Evolutionary conservation across 2,113 vertebrate genomes (phyloP).

Genomic region (Promerops cafer): DNA sequence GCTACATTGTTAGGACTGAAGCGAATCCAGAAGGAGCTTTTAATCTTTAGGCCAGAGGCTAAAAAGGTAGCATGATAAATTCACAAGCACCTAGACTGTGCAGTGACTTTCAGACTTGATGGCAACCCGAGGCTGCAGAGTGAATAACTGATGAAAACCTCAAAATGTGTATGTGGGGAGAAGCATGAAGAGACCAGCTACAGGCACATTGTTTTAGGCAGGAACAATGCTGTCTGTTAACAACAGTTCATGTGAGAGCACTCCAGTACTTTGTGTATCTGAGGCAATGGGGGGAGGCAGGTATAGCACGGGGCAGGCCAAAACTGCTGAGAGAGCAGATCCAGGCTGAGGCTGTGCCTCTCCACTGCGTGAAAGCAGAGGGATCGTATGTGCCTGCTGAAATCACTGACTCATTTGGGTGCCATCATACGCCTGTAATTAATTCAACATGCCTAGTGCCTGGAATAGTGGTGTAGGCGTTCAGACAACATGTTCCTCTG

Average conservation of each 20-base stretch:
- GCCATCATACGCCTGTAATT: neutral
- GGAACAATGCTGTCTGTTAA: neutral
- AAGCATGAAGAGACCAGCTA: neutral
- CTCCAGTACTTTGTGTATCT: neutral
- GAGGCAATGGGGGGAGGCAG: neutral
- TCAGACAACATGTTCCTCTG: slow-evolving; percentile 14
- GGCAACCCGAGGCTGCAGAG: neutral
- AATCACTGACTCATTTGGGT: slow-evolving; percentile 12
- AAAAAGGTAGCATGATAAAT: slow-evolving; percentile 2
- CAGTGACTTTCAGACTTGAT: neutral
- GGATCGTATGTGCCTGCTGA: neutral
- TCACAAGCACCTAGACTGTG: neutral
- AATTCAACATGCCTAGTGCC: slow-evolving; percentile 10
- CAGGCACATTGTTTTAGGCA: neutral
- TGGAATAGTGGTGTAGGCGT: neutral
- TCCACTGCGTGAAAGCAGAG: neutral
- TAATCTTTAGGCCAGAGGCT: slow-evolving; percentile 1
- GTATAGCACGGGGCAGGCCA: neutral
- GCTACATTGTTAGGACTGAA: neutral
- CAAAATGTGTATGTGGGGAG: neutral
- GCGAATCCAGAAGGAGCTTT: neutral
- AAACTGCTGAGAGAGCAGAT: neutral
- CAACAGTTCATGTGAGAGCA: neutral
- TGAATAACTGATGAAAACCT: neutral
- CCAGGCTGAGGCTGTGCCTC: neutral